These are phyloP conservation scores for Cotesia congregata DNA, from an alignment of 2,888 invertebrate species.

Conservation along the genomic window DNA sequence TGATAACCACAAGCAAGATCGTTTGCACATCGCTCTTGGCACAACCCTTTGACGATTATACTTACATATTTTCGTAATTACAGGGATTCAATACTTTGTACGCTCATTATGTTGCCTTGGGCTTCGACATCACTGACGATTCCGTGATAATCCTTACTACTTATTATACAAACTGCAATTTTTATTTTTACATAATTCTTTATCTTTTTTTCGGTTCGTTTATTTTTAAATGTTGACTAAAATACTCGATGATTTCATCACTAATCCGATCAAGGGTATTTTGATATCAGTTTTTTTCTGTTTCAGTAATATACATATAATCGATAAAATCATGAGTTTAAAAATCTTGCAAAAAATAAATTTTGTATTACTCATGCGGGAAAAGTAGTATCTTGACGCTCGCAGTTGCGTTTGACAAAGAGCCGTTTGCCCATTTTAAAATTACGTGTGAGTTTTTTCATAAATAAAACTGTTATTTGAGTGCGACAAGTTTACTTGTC, in stretches of 20 bases:
- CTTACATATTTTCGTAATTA: slow-evolving; percentile 29
- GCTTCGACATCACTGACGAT: neutral
- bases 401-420: too few species aligned
- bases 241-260: neutral
- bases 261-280: neutral
- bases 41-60: neutral
- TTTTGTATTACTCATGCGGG: too few species aligned
- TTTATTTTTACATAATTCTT: neutral
- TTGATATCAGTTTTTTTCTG: neutral
- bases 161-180: neutral
- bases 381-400: too few species aligned
- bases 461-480: too few species aligned
- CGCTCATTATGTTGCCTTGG: neutral
- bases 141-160: slow-evolving; percentile 5
- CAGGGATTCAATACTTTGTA: slow-evolving; percentile 25
- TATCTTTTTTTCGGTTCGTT: neutral
- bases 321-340: too few species aligned
- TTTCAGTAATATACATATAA: neutral
- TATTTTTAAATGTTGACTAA: neutral
- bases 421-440: too few species aligned
- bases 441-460: too few species aligned
- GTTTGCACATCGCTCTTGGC: slow-evolving; percentile 16
- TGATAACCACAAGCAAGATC: slow-evolving; percentile 19
- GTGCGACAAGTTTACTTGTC: too few species aligned
- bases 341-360: too few species aligned